Percentiles rank a stretch among this genome's conserved stretches.
phyloP scores from a whole-genome alignment of 30 jellyfish, hydroid and myxozoan species.

The Mastigias papua region DNA sequence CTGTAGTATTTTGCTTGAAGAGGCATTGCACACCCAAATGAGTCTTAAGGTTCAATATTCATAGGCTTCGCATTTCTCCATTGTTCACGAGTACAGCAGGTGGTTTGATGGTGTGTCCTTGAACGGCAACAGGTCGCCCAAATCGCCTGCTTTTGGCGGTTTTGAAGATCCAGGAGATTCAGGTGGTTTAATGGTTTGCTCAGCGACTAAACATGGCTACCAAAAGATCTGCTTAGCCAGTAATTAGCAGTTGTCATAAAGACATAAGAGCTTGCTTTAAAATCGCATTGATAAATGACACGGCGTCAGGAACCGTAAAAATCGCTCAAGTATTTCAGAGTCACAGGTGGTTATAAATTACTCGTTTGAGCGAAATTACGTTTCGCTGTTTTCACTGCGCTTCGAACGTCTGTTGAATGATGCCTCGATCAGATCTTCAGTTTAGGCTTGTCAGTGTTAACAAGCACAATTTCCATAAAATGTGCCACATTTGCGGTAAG shows the following conservation, averaged over 20 bases:
- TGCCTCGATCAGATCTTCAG: neutral
- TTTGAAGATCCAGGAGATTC: neutral
- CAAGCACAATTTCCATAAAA: neutral
- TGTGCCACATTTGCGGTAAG: neutral
- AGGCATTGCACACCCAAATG: too few species aligned
- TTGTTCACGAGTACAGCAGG: slow-evolving; percentile 27
- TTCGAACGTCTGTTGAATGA: neutral
- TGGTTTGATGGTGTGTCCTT: slow-evolving; percentile 25
- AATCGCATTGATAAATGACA: neutral
- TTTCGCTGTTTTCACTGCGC: neutral
- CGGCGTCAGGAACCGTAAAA: neutral
- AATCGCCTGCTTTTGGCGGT: neutral
- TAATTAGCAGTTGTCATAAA: neutral
- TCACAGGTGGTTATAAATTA: slow-evolving; percentile 3
- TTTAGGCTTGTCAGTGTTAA: neutral
- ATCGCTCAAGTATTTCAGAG: neutral
- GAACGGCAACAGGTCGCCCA: slow-evolving; percentile 31
- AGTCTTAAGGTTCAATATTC: neutral
- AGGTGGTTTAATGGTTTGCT: neutral
- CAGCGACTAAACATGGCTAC: neutral
- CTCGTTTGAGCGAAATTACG: neutral
- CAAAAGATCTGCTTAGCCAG: neutral
- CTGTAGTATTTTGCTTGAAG: too few species aligned
- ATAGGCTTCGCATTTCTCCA: neutral
- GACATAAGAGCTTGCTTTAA: neutral